Base-by-base conservation (phyloP, 2,113 vertebrate genomes). In the Xenopus borealis region DNA sequence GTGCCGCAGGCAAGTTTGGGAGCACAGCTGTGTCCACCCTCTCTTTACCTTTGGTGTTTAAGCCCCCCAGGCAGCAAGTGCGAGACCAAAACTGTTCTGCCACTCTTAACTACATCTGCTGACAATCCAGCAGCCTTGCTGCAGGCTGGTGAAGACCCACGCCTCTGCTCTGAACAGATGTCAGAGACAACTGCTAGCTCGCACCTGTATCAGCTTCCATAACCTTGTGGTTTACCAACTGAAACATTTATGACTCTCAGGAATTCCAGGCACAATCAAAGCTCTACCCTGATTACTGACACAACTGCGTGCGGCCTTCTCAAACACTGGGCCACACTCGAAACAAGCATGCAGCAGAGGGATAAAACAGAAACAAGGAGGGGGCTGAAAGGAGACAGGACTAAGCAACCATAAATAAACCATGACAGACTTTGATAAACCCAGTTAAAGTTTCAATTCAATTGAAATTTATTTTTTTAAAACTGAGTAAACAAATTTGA, bases 11-110 rank as follows among this genome's bases (percentile, higher is more conserved):
- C 97, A 78, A 94, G 89, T 92, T 89, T 82, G 89, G 90, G 91
- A 85, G 91, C 69, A 83, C 97, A 99, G 97, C 96, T 98, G 97
- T 94, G 96, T 92, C 94, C 94, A 88, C 91, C 93, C 92, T 89
- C 79, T 12, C 81, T 89, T 88, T 94, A 94, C 95, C 94, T 99
- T 97, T 93, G 93, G 93, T 91, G 93, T 92, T 86, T 88, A 84
- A 88, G 91, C 74, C 93, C 94, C 92, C 88, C 86, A 50, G 96
- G 96, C 95, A 20, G 88, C 88, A 89, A 89, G 90, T 86, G 88
- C 81, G 91, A 93, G 91, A 92, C 92, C 92, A 86, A 84, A 89
- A 89, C 86, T 78, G 80, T 82, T 81, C 86, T 85, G 89, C 88
- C 68, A 79, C 85, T 85, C 90, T 86, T 83, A 77, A 69, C 91